Percentiles rank a stretch among this genome's conserved stretches.
These are phyloP conservation scores for Megalurothrips usitatus DNA, from an alignment of 2,888 invertebrate genomes.

Conservation along the genomic window DNA sequence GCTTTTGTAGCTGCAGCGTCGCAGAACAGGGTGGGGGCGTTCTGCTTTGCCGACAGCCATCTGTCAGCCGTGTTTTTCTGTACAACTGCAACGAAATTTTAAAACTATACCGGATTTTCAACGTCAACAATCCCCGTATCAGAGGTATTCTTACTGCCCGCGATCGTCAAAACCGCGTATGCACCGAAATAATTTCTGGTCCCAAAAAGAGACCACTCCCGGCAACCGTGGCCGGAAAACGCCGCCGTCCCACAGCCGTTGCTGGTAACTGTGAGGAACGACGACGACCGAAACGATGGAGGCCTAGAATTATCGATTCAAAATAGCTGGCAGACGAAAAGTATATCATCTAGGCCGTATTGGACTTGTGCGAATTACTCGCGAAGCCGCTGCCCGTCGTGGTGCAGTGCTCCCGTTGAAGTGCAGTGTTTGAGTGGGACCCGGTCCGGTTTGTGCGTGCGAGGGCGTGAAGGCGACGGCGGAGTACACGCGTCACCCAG, in stretches of 20 bases:
- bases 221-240: neutral
- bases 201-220: no score
- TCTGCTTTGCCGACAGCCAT: no score
- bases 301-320: slow-evolving; percentile 19
- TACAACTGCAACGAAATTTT: no score
- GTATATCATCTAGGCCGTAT: neutral
- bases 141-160: no score
- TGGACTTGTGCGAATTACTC: neutral
- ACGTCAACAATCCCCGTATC: no score
- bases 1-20: no score
- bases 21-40: no score
- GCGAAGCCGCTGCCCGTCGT: neutral
- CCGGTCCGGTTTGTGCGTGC: neutral
- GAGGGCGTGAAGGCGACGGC: neutral
- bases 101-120: no score
- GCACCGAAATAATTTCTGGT: no score
- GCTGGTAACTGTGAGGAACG: neutral
- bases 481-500: neutral
- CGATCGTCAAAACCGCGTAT: no score
- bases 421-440: neutral
- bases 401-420: neutral
- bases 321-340: slow-evolving; percentile 17
- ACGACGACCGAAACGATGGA: slow-evolving; percentile 8
- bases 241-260: neutral
- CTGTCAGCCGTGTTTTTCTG: no score